Evolutionary conservation across 2,888 invertebrate species (phyloP).

Genomic region (Mesodorylaimus sp.): DNA sequence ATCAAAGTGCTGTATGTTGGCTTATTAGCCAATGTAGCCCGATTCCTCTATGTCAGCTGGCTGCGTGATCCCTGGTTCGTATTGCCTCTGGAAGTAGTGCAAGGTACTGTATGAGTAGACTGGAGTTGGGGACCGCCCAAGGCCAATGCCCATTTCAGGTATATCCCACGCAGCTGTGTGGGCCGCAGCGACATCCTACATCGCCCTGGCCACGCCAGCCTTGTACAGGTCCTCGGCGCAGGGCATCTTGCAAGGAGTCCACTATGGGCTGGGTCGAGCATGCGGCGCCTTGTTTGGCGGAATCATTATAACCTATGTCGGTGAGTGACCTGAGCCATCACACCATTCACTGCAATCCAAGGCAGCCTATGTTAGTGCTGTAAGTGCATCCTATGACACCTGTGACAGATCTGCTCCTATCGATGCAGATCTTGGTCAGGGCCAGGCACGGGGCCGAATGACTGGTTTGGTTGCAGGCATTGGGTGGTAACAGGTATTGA

Average conservation of each 20-base stretch:
- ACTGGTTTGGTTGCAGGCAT: no score
- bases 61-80: slow-evolving; percentile 94
- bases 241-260: slow-evolving; percentile 78
- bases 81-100: slow-evolving; percentile 91
- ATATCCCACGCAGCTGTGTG: slow-evolving; percentile 92
- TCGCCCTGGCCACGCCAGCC: slow-evolving; percentile 81
- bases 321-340: no score
- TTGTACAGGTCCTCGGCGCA: slow-evolving; percentile 76
- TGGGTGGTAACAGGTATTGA: no score
- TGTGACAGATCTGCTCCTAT: no score
- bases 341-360: no score
- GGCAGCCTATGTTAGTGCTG: no score
- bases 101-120: no score
- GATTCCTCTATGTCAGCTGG: slow-evolving; percentile 90
- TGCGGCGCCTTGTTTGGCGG: slow-evolving; percentile 85
- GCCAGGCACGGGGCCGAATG: no score
- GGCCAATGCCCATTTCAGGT: slow-evolving; percentile 37
- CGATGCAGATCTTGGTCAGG: no score
- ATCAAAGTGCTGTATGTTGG: slow-evolving; percentile 86
- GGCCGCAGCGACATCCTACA: slow-evolving; percentile 98
- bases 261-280: slow-evolving; percentile 87
- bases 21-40: slow-evolving; percentile 69
- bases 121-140: no score
- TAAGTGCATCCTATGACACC: no score
- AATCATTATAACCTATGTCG: slow-evolving; percentile 45